Evolutionary conservation across 2,888 invertebrate species (phyloP).

Genomic region (Scrobipalpa atriplicella): DNA sequence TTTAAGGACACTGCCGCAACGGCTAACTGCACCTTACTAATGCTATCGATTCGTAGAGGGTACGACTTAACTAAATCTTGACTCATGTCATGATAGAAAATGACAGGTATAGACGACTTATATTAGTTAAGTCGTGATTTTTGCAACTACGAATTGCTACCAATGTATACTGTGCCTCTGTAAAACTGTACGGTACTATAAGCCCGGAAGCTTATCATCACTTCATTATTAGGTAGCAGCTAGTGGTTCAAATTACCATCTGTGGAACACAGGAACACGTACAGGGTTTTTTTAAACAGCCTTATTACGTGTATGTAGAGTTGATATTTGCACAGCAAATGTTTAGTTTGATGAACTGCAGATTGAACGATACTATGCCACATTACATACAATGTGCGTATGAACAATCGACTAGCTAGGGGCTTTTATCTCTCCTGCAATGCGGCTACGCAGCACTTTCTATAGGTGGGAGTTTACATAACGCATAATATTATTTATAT

Average conservation of each 20-base stretch:
- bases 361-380: constrained; percentile 3
- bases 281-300: background rate
- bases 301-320: background rate
- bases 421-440: background rate
- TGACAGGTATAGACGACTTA: too few species aligned
- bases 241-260: too few species aligned
- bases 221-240: background rate
- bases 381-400: constrained; percentile 1
- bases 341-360: constrained; percentile 1
- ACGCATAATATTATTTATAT: background rate
- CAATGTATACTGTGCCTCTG: too few species aligned
- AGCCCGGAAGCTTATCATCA: background rate
- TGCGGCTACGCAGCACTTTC: background rate
- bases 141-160: too few species aligned
- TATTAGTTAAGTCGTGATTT: too few species aligned
- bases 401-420: background rate
- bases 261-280: too few species aligned
- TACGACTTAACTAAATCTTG: too few species aligned
- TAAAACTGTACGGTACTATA: background rate
- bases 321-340: background rate
- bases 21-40: too few species aligned
- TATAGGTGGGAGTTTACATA: background rate
- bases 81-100: too few species aligned
- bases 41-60: too few species aligned
- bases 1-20: too few species aligned